Conservation (phyloP, 2,797 vertebrate species). For the Odontamblyopus rebecca region DNA sequence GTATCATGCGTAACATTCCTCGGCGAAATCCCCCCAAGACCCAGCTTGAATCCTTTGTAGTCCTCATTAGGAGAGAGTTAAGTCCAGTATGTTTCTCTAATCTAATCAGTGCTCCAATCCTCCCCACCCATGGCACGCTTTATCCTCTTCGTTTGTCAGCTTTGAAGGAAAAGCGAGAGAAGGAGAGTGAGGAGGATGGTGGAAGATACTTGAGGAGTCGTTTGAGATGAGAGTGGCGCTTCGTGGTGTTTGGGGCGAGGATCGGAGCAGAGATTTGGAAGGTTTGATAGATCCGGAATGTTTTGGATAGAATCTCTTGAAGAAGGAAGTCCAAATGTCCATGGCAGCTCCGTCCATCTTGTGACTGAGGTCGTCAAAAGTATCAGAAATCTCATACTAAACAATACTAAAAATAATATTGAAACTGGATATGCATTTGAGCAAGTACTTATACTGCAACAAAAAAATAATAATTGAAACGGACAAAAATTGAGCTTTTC, state of each 20-base stretch:
- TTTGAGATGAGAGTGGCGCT: constrained; percentile 56
- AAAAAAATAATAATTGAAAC: no score
- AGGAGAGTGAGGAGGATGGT: constrained; percentile 25
- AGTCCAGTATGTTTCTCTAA: constrained; percentile 72
- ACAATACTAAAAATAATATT: no score
- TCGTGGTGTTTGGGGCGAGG: constrained; percentile 26
- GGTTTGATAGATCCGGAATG: constrained; percentile 2
- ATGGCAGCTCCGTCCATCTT: constrained; percentile 16
- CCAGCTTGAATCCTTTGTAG: constrained; percentile 67
- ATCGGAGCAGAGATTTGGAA: constrained; percentile 30
- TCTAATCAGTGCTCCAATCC: constrained; percentile 70
- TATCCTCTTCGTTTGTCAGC: constrained; percentile 68
- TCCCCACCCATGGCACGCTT: constrained; percentile 31
- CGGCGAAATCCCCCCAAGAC: constrained; percentile 40
- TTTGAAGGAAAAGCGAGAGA: constrained; percentile 55
- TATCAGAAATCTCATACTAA: background rate
- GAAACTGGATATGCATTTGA: no score
- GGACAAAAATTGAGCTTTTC: no score
- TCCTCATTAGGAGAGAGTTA: constrained; percentile 74
- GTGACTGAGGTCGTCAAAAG: background rate
- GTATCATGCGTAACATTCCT: constrained; percentile 44
- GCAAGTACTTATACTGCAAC: no score
- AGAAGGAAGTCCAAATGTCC: constrained; percentile 26
- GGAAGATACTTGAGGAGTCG: constrained; percentile 57
- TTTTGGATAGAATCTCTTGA: constrained; percentile 17